Base-by-base conservation (phyloP, 2,888 invertebrate species). In the Monopis laevigella region DNA sequence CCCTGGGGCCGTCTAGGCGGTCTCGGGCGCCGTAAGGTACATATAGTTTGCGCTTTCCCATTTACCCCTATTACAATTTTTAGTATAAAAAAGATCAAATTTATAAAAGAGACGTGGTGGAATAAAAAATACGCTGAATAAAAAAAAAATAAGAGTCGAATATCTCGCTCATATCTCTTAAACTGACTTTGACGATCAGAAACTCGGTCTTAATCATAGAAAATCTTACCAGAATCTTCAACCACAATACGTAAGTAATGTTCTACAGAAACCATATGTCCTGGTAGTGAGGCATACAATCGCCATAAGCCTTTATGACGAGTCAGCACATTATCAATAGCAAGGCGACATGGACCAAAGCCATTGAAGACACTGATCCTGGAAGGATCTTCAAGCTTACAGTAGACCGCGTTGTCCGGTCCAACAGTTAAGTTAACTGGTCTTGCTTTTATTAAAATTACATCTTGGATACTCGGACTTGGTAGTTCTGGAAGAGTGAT, bases 261-360 rank as follows among this genome's bases (percentile, higher is more conserved):
- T 32, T 53, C 46, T 3, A 57, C 49, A 10, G 63, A 51, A 3
- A 65, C 29, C 17, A 78, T 56, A 24, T 50, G 53, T 7, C 67
- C 72, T 0, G 56, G 48, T 1, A 54, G 18, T 1, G 58, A 68
- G 2, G 68, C 49, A 1, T 45, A 43, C 50, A 69, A 54, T 10
- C 10, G 59, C 77, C 77, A 78, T 0, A 21, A n/a, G 0, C 77
- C 77, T 2, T 39, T 27, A 41, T 73, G 68, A 3, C 58, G 53
- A 1, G 13, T 11, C 1, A 50, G 53, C 0, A 59, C 68, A 36
- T 58, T 58, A 2, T 59, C 54, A 10, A 77, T 13, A 1, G 42
- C 45, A n/a, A 75, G 46, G 26, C 43, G 50, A 46, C 78, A 80
- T 42, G 49, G 56, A 2, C 75, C 70, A 39, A 74, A 74, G 26